phyloP scores from a whole-genome alignment of 2,888 invertebrate genomes.

The Thalpophila matura region DNA sequence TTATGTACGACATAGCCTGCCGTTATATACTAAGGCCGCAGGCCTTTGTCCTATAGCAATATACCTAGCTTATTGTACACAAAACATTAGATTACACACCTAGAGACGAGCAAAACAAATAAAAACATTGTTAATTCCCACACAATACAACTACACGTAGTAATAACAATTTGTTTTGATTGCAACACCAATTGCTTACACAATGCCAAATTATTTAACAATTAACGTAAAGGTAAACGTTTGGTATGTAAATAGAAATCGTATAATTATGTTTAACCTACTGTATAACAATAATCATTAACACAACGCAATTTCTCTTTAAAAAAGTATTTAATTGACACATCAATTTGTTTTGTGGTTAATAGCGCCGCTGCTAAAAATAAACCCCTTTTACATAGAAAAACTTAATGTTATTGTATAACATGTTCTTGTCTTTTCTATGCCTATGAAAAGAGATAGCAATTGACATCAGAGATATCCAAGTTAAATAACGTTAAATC shows the following conservation, averaged over 20 bases:
- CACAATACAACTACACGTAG: conserved; percentile 35
- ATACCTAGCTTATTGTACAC: conserved; percentile 16
- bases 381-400: no score
- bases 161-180: conserved; percentile 56
- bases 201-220: conserved; percentile 54
- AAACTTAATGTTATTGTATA: no score
- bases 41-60: no score
- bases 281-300: conserved; percentile 23
- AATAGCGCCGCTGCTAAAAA: no score
- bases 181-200: conserved; percentile 48
- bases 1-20: no score
- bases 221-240: conserved; percentile 50
- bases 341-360: background rate
- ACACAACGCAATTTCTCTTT: conserved; percentile 20
- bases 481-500: no score
- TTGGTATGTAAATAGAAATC: conserved; percentile 43
- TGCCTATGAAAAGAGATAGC: no score
- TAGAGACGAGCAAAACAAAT: conserved; percentile 27
- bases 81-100: conserved; percentile 30
- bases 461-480: no score
- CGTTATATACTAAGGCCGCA: no score
- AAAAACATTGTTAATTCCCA: conserved; percentile 35
- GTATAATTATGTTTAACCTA: conserved; percentile 20
- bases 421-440: no score
- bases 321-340: conserved; percentile 15